Evolutionary conservation across 2,888 invertebrate genomes (phyloP).

Genomic region (Pterostichus niger): DNA sequence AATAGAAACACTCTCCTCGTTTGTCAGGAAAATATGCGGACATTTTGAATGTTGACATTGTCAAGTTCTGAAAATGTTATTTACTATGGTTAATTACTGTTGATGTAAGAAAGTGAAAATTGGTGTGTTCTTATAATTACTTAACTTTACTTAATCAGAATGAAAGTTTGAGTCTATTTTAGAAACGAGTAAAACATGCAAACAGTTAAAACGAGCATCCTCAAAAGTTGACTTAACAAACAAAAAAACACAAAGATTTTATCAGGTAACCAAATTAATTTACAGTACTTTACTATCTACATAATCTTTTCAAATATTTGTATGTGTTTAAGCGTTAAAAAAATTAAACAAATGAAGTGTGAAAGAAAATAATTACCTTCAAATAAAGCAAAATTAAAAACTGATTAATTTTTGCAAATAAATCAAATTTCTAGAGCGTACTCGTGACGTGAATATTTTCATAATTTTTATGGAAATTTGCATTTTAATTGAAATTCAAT

Average conservation of each 20-base stretch:
- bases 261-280: conserved; percentile 46
- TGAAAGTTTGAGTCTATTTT: conserved; percentile 28
- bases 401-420: conserved; percentile 55
- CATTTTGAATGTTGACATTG: no score
- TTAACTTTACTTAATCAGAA: conserved; percentile 6
- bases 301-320: conserved; percentile 28
- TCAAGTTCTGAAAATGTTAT: no score
- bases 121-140: conserved; percentile 9
- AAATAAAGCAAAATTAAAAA: conserved; percentile 43
- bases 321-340: conserved; percentile 25
- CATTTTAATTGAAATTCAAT: conserved; percentile 71
- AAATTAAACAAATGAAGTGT: conserved; percentile 26
- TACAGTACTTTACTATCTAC: conserved; percentile 2
- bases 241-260: conserved; percentile 38
- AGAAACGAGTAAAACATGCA: conserved; percentile 13
- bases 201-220: conserved; percentile 36
- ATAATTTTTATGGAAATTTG: conserved; percentile 68
- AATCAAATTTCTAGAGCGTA: conserved; percentile 45
- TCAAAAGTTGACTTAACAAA: conserved; percentile 32
- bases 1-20: no score
- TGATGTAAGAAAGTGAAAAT: conserved; percentile 26
- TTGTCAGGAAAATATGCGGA: no score
- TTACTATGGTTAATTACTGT: background rate
- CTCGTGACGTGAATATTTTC: conserved; percentile 62
- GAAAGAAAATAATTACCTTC: conserved; percentile 23